Conservation (phyloP, 2,113 vertebrate species). For the Cygnus atratus region DNA sequence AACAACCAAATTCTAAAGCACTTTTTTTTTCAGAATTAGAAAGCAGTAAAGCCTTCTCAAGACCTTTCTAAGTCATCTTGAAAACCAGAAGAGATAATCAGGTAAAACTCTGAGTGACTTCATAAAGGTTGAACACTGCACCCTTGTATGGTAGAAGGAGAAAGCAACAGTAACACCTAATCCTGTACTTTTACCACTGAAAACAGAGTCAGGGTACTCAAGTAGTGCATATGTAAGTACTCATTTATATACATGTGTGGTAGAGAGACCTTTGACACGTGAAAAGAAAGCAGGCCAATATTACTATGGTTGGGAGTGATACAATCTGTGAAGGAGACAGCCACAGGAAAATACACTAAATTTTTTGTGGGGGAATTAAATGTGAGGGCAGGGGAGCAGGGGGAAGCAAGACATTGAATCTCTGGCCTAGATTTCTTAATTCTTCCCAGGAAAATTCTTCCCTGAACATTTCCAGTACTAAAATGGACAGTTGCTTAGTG, state of each 20-base stretch:
- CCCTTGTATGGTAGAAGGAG: background rate
- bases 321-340: background rate
- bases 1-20: background rate
- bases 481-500: background rate
- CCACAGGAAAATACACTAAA: background rate
- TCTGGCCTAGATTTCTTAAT: background rate
- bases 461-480: background rate
- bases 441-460: background rate
- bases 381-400: background rate
- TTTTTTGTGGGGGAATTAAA: background rate
- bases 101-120: background rate
- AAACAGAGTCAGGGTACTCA: background rate
- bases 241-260: background rate
- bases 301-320: background rate
- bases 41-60: conserved; percentile 1
- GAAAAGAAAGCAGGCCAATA: background rate
- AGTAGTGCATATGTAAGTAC: fast-evolving
- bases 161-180: background rate
- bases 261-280: background rate
- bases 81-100: background rate
- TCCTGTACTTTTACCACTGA: background rate
- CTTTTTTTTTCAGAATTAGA: background rate
- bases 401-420: background rate
- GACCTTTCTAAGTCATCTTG: background rate
- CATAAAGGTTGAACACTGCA: background rate